phyloP scores from a whole-genome alignment of 2,888 invertebrate species.

The Plusia festucae region DNA sequence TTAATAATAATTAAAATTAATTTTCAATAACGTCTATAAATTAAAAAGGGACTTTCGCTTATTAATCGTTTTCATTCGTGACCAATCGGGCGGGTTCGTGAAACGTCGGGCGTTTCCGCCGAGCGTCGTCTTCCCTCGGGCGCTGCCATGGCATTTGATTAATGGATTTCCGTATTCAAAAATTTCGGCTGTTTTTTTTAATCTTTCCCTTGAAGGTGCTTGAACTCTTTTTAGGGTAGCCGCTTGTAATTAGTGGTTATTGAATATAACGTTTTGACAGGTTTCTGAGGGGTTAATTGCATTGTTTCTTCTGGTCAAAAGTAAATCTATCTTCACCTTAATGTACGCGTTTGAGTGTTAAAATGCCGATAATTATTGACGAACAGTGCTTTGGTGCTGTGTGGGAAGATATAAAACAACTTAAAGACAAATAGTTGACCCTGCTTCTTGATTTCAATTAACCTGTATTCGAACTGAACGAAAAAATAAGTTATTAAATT shows the following conservation, averaged over 20 bases:
- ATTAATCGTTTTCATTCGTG: conserved; percentile 62
- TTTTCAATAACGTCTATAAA: conserved; percentile 71
- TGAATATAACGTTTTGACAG: conserved; percentile 68
- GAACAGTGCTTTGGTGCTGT: neutral
- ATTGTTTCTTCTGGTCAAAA: conserved; percentile 54
- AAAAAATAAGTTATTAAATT: too few relatives aligned
- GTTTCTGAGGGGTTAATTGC: conserved; percentile 62
- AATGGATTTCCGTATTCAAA: conserved; percentile 76
- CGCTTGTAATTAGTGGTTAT: conserved; percentile 71
- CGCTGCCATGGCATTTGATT: conserved; percentile 73
- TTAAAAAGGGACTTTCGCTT: conserved; percentile 69
- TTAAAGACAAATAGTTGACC: too few relatives aligned
- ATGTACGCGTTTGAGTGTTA: conserved; percentile 15
- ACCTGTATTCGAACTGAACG: neutral
- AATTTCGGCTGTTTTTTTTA: conserved; percentile 65
- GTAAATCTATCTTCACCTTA: conserved; percentile 56
- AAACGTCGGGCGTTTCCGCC: conserved; percentile 56
- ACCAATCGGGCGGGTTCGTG: conserved; percentile 60
- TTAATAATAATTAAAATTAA: conserved; percentile 74
- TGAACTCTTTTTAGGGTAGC: conserved; percentile 75
- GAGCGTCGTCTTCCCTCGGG: conserved; percentile 64
- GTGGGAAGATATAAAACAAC: neutral
- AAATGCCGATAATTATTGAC: conserved; percentile 11
- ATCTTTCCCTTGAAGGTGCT: conserved; percentile 68
- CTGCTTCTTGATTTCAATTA: neutral